phyloP scores from a whole-genome alignment of 2,797 vertebrate species.

The Xenopus petersii region DNA sequence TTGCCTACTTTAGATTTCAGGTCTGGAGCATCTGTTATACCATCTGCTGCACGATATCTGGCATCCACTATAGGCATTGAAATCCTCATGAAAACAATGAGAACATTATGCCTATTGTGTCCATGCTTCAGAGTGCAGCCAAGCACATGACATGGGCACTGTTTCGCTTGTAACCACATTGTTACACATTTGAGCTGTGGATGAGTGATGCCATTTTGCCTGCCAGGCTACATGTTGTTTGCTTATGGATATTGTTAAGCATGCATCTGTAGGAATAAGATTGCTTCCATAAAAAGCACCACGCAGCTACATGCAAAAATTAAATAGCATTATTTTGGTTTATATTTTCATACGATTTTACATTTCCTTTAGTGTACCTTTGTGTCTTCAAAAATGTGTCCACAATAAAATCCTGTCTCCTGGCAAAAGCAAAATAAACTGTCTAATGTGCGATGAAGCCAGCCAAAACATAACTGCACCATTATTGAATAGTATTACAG shows the following conservation, averaged over 20 bases:
- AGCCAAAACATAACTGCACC: too few species aligned
- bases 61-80: not conserved
- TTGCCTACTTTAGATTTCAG: constrained; percentile 14
- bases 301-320: too few species aligned
- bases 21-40: constrained; percentile 14
- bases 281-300: too few species aligned
- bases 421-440: too few species aligned
- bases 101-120: constrained; percentile 5
- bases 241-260: not conserved
- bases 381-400: too few species aligned
- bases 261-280: too few species aligned
- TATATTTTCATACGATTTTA: too few species aligned
- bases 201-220: not conserved
- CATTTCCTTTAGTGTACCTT: too few species aligned
- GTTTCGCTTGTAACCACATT: not conserved
- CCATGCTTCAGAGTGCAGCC: not conserved
- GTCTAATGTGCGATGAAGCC: too few species aligned
- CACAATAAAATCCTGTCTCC: too few species aligned
- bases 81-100: not conserved
- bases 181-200: not conserved
- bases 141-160: not conserved
- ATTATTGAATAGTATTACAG: too few species aligned
- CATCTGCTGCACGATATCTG: constrained; percentile 32
- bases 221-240: not conserved
- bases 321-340: too few species aligned